Conservation (phyloP, 2,797 vertebrate genomes). For the Erpetoichthys calabaricus region DNA sequence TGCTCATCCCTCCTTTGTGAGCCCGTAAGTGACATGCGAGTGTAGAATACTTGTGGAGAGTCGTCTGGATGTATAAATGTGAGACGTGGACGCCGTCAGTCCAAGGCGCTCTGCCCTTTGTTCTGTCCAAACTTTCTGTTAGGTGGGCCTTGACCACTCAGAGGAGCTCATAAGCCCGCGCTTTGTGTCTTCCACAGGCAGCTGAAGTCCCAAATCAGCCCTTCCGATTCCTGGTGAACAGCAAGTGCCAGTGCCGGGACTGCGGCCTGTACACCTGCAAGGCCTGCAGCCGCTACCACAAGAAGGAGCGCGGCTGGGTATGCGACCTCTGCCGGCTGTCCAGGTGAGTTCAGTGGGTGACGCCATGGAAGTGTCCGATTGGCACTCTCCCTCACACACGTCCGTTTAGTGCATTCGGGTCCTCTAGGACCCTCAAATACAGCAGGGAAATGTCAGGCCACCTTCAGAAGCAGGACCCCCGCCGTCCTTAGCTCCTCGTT, state of each 20-base stretch:
- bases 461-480: not conserved
- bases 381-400: too few species aligned
- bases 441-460: not conserved
- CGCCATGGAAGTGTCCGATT: too few species aligned
- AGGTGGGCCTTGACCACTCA: too few species aligned
- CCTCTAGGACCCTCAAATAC: not conserved
- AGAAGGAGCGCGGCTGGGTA: constrained; percentile 78
- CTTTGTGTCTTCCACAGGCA: constrained; percentile 42
- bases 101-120: too few species aligned
- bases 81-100: too few species aligned
- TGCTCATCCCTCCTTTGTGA: too few species aligned
- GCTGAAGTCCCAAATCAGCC: constrained; percentile 66
- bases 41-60: too few species aligned
- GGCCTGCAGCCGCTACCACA: constrained; percentile 70
- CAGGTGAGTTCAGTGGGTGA: constrained; percentile 40
- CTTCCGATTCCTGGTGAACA: constrained; percentile 72
- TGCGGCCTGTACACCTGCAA: constrained; percentile 69
- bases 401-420: not conserved
- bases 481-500: too few species aligned
- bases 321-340: constrained; percentile 75
- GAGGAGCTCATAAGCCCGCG: too few species aligned
- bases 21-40: too few species aligned
- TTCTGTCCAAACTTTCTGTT: too few species aligned
- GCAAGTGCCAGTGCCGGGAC: constrained; percentile 66
- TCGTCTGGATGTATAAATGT: too few species aligned